Base-by-base conservation (phyloP, 2,113 vertebrate species). In the Rafetus swinhoei region DNA sequence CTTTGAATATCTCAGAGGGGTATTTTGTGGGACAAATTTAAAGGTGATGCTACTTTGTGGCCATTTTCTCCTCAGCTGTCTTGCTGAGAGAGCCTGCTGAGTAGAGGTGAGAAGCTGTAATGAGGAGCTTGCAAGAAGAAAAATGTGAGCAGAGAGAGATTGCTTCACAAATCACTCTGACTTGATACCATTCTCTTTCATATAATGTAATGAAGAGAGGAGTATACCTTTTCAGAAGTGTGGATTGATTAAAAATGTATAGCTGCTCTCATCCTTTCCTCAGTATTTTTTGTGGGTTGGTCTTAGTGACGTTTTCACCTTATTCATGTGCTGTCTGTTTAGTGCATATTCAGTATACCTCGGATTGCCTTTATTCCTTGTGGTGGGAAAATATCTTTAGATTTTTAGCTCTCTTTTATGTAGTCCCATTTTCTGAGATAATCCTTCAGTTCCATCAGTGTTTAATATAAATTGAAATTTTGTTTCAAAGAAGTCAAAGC, bases 231-330 rank as follows among this genome's bases (percentile, higher is more conserved):
- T 86, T 81, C 90, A 81, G 13, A 1, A 50, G 84, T 86, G 87
- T 81, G 81, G 79, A 0, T 81, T 13, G 81, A 53, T 89, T 93
- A 69, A 86, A 82, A 76, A 85, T 94, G 85, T 39, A 39, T 29
- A 93, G 56, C 62, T 91, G 32, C 88, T 91, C 86, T 89, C 90
- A 89, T 87, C 55, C 82, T 83, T 82, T 65, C 55, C 10, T 87
- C 81, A 39, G 1, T 72, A 81, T 91, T 84, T 45, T 50, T 72
- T 22, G 45, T 74, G 85, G 76, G 85, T 91, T 93, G 85, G 39
- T 87, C 86, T 89, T 35, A 1, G 22, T 53, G 24, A 21, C 55
- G 18, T 76, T 54, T 74, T 55, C 0, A 15, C 69, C 92, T 60
- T 52, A 84, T 74, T 82, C 60, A 45, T 53, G 77, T n/a, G 62